phyloP scores from a whole-genome alignment of 1,140 invertebrate genomes.

The Ridgeia piscesae region DNA sequence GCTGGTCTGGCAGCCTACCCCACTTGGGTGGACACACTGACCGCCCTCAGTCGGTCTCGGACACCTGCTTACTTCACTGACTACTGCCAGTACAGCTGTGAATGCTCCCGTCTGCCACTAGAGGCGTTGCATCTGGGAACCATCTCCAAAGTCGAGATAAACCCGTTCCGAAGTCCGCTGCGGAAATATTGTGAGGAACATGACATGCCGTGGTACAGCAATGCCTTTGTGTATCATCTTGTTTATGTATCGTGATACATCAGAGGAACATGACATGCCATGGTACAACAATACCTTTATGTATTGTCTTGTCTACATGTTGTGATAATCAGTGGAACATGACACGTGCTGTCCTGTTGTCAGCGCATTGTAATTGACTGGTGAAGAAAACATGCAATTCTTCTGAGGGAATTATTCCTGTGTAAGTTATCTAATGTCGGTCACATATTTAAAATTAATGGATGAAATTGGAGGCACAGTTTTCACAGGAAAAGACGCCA shows the following conservation, averaged over 20 bases:
- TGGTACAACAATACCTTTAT: conserved; percentile 43
- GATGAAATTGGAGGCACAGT: not conserved
- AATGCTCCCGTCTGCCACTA: conserved; percentile 30
- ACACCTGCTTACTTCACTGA: conserved; percentile 45
- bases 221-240: conserved; percentile 32
- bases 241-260: not conserved
- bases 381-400: too few relatives aligned
- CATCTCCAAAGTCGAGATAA: conserved; percentile 36
- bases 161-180: conserved; percentile 43
- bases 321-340: not conserved
- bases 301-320: not conserved
- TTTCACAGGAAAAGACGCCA: not conserved
- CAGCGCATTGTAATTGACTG: too few relatives aligned
- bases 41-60: not conserved
- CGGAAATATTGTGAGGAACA: conserved; percentile 37
- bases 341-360: too few relatives aligned
- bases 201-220: conserved; percentile 43
- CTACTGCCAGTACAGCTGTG: conserved; percentile 42
- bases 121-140: conserved; percentile 24
- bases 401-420: not conserved
- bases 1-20: conserved; percentile 38
- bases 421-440: not conserved
- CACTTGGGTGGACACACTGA: conserved; percentile 31
- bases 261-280: conserved; percentile 39
- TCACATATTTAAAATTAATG: not conserved